phyloP scores from a whole-genome alignment of 2,888 invertebrate species.

The Macropis europaea region DNA sequence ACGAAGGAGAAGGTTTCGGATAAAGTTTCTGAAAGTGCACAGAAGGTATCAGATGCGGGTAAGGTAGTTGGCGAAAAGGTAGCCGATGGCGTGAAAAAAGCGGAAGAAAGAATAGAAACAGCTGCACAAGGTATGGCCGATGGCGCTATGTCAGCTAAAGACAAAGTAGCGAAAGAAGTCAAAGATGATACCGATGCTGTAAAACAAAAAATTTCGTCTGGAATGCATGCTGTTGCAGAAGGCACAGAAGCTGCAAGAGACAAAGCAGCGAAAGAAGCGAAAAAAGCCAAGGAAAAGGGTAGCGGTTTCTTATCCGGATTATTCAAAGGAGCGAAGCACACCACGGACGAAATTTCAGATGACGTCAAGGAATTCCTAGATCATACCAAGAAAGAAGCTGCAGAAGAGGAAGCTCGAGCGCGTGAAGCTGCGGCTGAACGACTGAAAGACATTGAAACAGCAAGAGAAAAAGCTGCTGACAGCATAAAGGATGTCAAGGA shows the following conservation, averaged over 20 bases:
- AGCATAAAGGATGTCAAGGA: conserved; percentile 38
- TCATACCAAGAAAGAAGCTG: conserved; percentile 71
- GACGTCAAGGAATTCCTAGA: conserved; percentile 70
- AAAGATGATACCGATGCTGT: conserved; percentile 31
- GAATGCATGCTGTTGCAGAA: conserved; percentile 60
- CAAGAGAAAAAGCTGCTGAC: too few species aligned
- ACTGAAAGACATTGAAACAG: too few species aligned
- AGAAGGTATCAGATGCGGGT: conserved; percentile 36
- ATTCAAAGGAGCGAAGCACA: conserved; percentile 64
- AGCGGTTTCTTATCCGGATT: conserved; percentile 55
- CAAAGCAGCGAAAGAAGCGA: conserved; percentile 80
- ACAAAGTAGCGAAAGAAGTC: conserved; percentile 74
- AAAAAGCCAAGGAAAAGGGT: conserved; percentile 80
- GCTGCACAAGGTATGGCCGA: conserved; percentile 28
- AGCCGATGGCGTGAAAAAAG: conserved; percentile 21
- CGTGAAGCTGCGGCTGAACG: too few species aligned
- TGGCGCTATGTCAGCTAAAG: conserved; percentile 49
- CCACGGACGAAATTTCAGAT: conserved; percentile 78
- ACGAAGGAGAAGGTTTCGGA: conserved; percentile 35
- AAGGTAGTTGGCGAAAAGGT: conserved; percentile 77
- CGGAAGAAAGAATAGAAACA: conserved; percentile 36
- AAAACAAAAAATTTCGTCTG: conserved; percentile 65
- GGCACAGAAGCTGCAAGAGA: conserved; percentile 63
- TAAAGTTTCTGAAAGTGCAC: conserved; percentile 68
- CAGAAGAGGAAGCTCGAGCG: conserved; percentile 80